Conservation (phyloP, 37 sponge, comb jelly and placozoan genomes). For the Agelas oroides region DNA sequence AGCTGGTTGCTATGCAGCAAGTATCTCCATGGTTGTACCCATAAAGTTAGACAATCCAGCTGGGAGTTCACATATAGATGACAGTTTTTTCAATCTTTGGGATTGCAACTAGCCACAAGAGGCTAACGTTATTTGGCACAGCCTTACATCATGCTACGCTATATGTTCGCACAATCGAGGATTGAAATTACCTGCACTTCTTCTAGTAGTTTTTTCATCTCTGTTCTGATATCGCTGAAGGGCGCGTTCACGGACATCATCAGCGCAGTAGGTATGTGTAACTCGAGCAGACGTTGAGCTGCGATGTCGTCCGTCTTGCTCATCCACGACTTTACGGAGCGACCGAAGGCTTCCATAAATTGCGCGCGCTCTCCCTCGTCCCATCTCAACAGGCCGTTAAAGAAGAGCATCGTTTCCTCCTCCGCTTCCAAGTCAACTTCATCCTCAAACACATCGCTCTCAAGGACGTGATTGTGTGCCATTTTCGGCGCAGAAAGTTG, state of each 20-base stretch:
- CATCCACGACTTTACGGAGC: constrained; percentile 34
- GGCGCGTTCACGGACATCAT: constrained; percentile 53
- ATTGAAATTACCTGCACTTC: constrained; percentile 70
- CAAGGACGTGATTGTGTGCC: no score
- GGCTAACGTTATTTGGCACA: no score
- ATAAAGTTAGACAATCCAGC: no score
- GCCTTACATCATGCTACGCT: no score
- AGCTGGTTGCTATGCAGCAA: no score
- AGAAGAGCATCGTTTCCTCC: constrained; percentile 46
- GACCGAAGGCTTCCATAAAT: constrained; percentile 28
- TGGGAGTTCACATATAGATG: no score
- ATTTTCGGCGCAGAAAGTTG: no score
- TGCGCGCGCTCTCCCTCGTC: constrained; percentile 39
- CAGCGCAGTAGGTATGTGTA: constrained; percentile 62
- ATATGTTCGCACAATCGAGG: no score
- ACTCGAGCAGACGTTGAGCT: constrained; percentile 33
- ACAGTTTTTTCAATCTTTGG: no score
- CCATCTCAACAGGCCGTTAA: constrained; percentile 19
- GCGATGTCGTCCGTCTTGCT: constrained; percentile 32
- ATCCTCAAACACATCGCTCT: neutral
- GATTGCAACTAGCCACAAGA: no score
- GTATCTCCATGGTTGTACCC: no score
- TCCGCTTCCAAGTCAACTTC: constrained; percentile 24
- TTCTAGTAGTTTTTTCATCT: constrained; percentile 39
- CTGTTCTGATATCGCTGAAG: constrained; percentile 58